Evolutionary conservation across 2,888 invertebrate species (phyloP).

Genomic region (Dromius quadrimaculatus): DNA sequence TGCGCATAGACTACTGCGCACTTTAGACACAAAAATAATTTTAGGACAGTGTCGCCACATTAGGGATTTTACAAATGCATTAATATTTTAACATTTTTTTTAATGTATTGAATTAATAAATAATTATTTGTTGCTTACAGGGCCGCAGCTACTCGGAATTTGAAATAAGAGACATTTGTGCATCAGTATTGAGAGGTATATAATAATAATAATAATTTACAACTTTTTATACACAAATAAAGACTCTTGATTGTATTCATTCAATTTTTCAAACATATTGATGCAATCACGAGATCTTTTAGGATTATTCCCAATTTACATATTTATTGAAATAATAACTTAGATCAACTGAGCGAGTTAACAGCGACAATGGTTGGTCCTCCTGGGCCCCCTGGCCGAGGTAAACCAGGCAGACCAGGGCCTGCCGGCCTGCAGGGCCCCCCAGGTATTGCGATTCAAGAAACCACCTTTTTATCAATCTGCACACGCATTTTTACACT

Average conservation of each 20-base stretch:
- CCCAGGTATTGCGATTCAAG: constrained; percentile 69
- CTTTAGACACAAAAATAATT: neutral
- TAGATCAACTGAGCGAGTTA: constrained; percentile 83
- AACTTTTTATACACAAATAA: neutral
- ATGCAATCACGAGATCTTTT: too few species aligned
- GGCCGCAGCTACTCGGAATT: constrained; percentile 75
- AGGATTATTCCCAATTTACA: neutral
- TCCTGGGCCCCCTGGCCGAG: constrained; percentile 76
- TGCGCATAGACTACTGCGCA: constrained; percentile 9
- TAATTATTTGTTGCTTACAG: constrained; percentile 65
- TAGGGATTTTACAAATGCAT: too few species aligned
- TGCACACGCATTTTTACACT: constrained; percentile 34
- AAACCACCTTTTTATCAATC: constrained; percentile 63
- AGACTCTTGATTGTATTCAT: too few species aligned
- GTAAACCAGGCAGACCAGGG: constrained; percentile 78
- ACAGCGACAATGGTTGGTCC: constrained; percentile 74
- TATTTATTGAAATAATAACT: too few species aligned
- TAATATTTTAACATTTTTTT: neutral
- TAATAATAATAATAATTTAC: neutral
- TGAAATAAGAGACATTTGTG: constrained; percentile 85
- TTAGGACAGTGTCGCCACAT: neutral
- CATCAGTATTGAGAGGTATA: constrained; percentile 81
- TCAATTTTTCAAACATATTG: too few species aligned
- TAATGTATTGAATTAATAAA: neutral
- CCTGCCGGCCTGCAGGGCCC: constrained; percentile 77